Evolutionary conservation across 2,888 invertebrate genomes (phyloP).

Genomic region (Thymelicus acteon): DNA sequence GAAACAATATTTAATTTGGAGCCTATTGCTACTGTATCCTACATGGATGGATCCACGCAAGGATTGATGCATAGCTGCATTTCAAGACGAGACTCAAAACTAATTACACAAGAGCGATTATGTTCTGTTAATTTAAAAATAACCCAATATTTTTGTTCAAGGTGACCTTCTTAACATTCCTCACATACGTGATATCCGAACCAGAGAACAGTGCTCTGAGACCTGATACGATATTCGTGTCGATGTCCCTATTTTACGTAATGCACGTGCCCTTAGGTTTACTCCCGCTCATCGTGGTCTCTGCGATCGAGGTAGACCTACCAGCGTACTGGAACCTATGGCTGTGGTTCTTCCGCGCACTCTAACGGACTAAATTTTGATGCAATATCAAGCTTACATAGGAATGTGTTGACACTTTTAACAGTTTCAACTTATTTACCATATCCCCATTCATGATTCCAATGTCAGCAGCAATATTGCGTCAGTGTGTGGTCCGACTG

Average conservation of each 20-base stretch:
- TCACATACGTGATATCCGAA: slow-evolving; percentile 90
- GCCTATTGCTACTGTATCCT: background rate
- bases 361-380: slow-evolving; percentile 13
- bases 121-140: slow-evolving; percentile 28
- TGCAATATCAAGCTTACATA: background rate
- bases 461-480: background rate
- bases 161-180: slow-evolving; percentile 94
- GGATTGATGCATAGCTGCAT: background rate
- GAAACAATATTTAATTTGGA: background rate
- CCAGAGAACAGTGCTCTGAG: slow-evolving; percentile 89
- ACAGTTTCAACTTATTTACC: too few relatives aligned
- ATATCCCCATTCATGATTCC: background rate
- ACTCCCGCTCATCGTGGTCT: slow-evolving; percentile 90
- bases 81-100: background rate
- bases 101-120: background rate
- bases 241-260: slow-evolving; percentile 94
- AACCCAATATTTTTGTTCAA: slow-evolving; percentile 65
- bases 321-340: slow-evolving; percentile 50
- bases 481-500: slow-evolving; percentile 13
- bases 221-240: slow-evolving; percentile 93
- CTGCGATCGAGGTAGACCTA: slow-evolving; percentile 89
- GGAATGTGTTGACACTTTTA: too few relatives aligned
- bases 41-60: background rate
- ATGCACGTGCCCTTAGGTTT: slow-evolving; percentile 94
- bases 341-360: slow-evolving; percentile 70